Base-by-base conservation (phyloP, 2,888 invertebrate species). In the Erebia aethiops region DNA sequence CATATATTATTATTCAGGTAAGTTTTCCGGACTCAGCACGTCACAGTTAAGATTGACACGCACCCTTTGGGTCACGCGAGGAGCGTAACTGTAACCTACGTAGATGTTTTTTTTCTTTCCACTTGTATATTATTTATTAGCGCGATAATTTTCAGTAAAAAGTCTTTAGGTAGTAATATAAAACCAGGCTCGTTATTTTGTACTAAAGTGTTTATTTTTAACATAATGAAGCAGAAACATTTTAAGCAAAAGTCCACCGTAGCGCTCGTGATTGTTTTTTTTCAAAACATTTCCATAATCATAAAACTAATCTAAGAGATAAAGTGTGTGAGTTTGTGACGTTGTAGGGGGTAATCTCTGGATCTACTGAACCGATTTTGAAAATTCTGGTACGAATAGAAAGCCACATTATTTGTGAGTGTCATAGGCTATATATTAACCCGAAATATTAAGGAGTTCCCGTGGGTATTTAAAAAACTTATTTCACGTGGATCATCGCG, bases 41-140 rank as follows among this genome's bases (percentile, higher is more conserved):
- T 78, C 76, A 76, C 82, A 81, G 72, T 76, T 77, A 72, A 82
- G 81, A 85, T 79, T 80, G 83, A 82, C 81, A 82, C 75, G 81
- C 77, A 78, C 78, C 72, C 74, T 77, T 76, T 71, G 65, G 67
- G 69, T 74, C 77, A 77, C 74, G 77, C 66, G 67, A 71, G 70
- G 43, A 56, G 52, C 62, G 60, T 70, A 65, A 72, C 60, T 41
- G 41, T 61, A 49, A 61, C 43, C 43, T 43, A 62, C 62, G 14
- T 46, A 14, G 18, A 16, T 35, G 35, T 0, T 43, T 62, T 21
- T 14, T 69, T 46, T 61, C 64, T 18, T 64, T 49, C 61, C 35
- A 56, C 18, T 66, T 69, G 54, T n/a, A 69, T 49, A 62, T 49
- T 49, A 62, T 62, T 62, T 62, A 62, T 21, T 62, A 49, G 5